Evolutionary conservation across 2,113 vertebrate genomes (phyloP).

Genomic region (Panthera uncia): DNA sequence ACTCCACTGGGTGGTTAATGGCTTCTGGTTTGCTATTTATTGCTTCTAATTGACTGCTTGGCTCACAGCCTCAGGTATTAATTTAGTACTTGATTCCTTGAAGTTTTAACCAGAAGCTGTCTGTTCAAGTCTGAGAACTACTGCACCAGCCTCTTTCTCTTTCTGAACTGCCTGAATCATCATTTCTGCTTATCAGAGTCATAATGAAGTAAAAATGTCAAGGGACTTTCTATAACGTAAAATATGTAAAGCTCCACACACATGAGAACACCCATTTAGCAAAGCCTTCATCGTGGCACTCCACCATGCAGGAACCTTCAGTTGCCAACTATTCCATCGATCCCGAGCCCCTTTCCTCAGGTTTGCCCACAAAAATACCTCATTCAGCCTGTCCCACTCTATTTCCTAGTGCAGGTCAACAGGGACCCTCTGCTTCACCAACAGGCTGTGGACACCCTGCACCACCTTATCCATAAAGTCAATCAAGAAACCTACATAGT

Average conservation of each 20-base stretch:
- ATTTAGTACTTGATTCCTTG: constrained; percentile 51
- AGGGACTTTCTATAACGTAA: not conserved
- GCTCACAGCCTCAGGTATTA: constrained; percentile 56
- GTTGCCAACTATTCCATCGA: not conserved
- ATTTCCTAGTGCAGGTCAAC: not conserved
- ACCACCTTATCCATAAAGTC: not conserved
- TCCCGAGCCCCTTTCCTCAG: not conserved
- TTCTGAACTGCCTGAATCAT: not conserved
- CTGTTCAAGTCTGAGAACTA: not conserved
- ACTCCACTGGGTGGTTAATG: constrained; percentile 45
- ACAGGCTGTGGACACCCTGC: not conserved
- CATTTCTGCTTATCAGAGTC: not conserved
- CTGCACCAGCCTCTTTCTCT: not conserved
- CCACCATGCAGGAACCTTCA: not conserved
- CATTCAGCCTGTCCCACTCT: not conserved
- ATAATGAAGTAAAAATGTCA: not conserved
- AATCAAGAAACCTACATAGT: not conserved
- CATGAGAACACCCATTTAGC: not conserved
- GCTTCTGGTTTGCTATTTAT: constrained; percentile 68
- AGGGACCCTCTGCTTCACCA: not conserved
- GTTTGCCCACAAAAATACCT: not conserved
- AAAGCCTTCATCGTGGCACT: not conserved
- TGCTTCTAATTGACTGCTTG: constrained; percentile 70
- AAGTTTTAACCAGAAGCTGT: constrained; percentile 35
- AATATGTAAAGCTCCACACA: not conserved